Percentiles rank a stretch among this genome's conserved stretches.
Conservation (phyloP, 2,888 invertebrate species). For the Mellilla xanthometata region DNA sequence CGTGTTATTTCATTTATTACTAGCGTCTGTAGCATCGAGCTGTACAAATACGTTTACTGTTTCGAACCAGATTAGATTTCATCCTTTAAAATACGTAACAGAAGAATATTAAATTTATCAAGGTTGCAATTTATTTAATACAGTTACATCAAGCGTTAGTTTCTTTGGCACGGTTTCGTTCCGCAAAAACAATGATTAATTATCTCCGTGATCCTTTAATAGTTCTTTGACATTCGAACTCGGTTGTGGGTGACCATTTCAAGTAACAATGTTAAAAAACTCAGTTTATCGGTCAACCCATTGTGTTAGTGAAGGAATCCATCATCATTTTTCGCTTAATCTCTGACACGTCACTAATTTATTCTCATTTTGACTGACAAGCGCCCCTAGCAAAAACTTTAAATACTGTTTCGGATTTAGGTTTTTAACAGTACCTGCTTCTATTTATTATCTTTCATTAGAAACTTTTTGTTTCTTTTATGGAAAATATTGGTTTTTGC, state of each 20-base stretch:
- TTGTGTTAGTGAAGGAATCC: slow-evolving; percentile 41
- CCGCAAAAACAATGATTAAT: slow-evolving; percentile 73
- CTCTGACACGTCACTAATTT: slow-evolving; percentile 27
- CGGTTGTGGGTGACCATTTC: slow-evolving; percentile 42
- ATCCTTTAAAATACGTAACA: slow-evolving; percentile 11
- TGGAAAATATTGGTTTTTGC: no score
- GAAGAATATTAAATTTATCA: slow-evolving; percentile 8
- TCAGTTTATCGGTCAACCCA: slow-evolving; percentile 42
- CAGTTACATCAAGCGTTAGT: slow-evolving; percentile 55
- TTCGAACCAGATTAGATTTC: slow-evolving; percentile 17
- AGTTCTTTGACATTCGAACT: slow-evolving; percentile 57
- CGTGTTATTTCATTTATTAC: slow-evolving; percentile 24
- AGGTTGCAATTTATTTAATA: slow-evolving; percentile 41
- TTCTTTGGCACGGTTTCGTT: slow-evolving; percentile 38
- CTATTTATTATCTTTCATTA: no score
- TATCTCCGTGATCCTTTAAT: slow-evolving; percentile 50
- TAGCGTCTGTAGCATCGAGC: slow-evolving; percentile 17
- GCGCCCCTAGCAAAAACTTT: slow-evolving; percentile 22
- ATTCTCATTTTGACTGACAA: slow-evolving; percentile 20
- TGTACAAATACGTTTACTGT: slow-evolving; percentile 9
- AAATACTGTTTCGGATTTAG: slow-evolving; percentile 14
- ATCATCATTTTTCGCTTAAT: slow-evolving; percentile 34
- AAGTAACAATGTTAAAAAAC: slow-evolving; percentile 35
- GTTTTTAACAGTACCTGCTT: no score
- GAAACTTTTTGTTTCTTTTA: no score